These are phyloP conservation scores for Eupithecia insigniata DNA, from an alignment of 2,888 invertebrate genomes.

Conservation along the genomic window DNA sequence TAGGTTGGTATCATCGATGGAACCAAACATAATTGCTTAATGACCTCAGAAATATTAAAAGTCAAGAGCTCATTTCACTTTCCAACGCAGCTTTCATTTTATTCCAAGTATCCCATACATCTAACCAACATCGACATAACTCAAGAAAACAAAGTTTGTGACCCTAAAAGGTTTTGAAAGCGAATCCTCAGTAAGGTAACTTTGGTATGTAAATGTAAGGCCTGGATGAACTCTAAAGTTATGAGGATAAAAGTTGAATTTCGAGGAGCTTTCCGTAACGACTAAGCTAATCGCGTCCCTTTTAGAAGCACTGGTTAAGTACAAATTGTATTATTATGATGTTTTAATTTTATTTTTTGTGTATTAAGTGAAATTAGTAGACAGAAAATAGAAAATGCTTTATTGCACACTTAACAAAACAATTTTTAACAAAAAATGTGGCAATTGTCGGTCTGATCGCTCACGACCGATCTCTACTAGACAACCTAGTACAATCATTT, in stretches of 20 bases:
- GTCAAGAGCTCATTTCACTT: slow-evolving; percentile 1
- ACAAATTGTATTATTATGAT: not conserved
- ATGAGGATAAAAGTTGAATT: slow-evolving; percentile 8
- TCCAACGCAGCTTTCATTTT: slow-evolving; percentile 4
- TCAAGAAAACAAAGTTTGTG: slow-evolving; percentile 32
- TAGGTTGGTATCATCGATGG: too few relatives aligned
- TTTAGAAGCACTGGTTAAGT: not conserved
- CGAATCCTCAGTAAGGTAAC: slow-evolving; percentile 24
- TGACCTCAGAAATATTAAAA: not conserved
- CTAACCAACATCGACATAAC: slow-evolving; percentile 26
- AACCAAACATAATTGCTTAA: not conserved
- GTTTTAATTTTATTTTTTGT: not conserved
- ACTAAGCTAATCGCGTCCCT: not conserved
- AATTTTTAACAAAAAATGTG: too few relatives aligned
- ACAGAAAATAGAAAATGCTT: too few relatives aligned
- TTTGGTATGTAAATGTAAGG: slow-evolving; percentile 31
- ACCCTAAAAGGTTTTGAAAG: slow-evolving; percentile 34
- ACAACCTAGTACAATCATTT: too few relatives aligned
- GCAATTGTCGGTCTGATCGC: too few relatives aligned
- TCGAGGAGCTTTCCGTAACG: not conserved
- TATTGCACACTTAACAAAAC: too few relatives aligned
- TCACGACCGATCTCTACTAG: too few relatives aligned
- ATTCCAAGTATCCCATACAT: slow-evolving; percentile 27
- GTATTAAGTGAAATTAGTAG: too few relatives aligned
- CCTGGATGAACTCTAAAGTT: slow-evolving; percentile 1